phyloP scores from a whole-genome alignment of 2,113 vertebrate species.

The Corythoichthys haematopterus region DNA sequence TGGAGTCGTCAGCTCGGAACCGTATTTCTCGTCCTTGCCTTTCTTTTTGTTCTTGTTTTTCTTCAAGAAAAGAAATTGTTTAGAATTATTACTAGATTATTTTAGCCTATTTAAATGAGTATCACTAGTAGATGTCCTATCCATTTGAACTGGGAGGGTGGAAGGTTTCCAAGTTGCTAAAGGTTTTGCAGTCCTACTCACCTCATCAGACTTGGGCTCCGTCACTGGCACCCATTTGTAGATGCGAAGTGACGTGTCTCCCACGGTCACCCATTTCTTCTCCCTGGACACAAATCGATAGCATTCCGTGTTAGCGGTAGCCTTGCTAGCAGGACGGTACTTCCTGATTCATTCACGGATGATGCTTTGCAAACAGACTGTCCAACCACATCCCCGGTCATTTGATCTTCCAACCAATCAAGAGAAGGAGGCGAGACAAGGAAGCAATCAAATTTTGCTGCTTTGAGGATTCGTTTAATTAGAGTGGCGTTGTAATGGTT shows the following conservation, averaged over 20 bases:
- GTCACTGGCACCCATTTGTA: slow-evolving; percentile 98
- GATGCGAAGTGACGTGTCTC: slow-evolving; percentile 95
- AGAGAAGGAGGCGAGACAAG: too few relatives aligned
- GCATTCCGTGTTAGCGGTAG: background rate
- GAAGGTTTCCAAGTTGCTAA: background rate
- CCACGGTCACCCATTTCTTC: slow-evolving; percentile 99
- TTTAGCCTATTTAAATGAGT: too few relatives aligned
- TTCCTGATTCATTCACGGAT: too few relatives aligned
- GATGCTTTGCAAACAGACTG: too few relatives aligned
- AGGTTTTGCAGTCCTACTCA: slow-evolving; percentile 67
- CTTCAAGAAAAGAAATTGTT: slow-evolving; percentile 52
- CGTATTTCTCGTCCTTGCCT: slow-evolving; percentile 92
- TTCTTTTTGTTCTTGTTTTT: slow-evolving; percentile 97
- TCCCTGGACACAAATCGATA: slow-evolving; percentile 73
- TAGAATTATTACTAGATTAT: too few relatives aligned
- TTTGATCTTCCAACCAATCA: too few relatives aligned
- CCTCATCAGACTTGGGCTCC: slow-evolving; percentile 92
- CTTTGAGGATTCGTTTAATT: too few relatives aligned
- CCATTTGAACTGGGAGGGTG: background rate
- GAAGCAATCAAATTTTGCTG: too few relatives aligned
- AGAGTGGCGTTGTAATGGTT: too few relatives aligned
- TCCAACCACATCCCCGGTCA: too few relatives aligned
- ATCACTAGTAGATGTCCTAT: too few relatives aligned
- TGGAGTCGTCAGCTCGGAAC: slow-evolving; percentile 91
- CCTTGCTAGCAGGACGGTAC: too few relatives aligned